Conservation (phyloP, 2,888 invertebrate genomes). For the Spisula solida region DNA sequence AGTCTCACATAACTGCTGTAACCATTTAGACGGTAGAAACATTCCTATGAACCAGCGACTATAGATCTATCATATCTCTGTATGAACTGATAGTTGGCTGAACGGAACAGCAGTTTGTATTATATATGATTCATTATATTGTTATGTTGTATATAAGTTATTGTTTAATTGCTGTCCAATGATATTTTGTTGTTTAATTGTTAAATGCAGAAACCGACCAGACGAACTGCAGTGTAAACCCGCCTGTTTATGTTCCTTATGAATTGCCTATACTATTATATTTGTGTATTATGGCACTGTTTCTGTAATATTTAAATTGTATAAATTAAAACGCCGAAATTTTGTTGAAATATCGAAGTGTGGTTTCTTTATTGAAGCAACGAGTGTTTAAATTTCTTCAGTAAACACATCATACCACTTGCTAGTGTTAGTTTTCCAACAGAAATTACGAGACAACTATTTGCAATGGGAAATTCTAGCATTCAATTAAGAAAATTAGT, state of each 20-base stretch:
- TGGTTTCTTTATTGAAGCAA: neutral
- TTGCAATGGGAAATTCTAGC: slow-evolving; percentile 52
- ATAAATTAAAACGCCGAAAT: neutral
- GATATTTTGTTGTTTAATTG: neutral
- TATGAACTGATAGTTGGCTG: too few relatives aligned
- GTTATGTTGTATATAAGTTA: slow-evolving; percentile 4
- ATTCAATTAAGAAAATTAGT: slow-evolving; percentile 69
- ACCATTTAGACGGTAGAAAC: too few relatives aligned
- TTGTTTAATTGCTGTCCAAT: slow-evolving; percentile 1
- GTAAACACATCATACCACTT: slow-evolving; percentile 54
- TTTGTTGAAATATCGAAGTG: slow-evolving; percentile 55
- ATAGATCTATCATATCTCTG: too few relatives aligned
- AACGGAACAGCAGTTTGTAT: too few relatives aligned
- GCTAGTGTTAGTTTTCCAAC: slow-evolving; percentile 42
- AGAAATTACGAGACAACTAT: slow-evolving; percentile 48
- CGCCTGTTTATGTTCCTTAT: neutral
- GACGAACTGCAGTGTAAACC: neutral
- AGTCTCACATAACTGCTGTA: too few relatives aligned
- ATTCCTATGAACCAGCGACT: too few relatives aligned
- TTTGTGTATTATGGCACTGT: neutral
- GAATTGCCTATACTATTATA: neutral
- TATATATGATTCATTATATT: neutral
- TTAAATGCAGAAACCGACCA: neutral
- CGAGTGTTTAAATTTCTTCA: slow-evolving; percentile 52
- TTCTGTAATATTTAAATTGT: slow-evolving; percentile 17